Base-by-base conservation (phyloP, 1,140 invertebrate species). In the Gonioctena quinquepunctata region DNA sequence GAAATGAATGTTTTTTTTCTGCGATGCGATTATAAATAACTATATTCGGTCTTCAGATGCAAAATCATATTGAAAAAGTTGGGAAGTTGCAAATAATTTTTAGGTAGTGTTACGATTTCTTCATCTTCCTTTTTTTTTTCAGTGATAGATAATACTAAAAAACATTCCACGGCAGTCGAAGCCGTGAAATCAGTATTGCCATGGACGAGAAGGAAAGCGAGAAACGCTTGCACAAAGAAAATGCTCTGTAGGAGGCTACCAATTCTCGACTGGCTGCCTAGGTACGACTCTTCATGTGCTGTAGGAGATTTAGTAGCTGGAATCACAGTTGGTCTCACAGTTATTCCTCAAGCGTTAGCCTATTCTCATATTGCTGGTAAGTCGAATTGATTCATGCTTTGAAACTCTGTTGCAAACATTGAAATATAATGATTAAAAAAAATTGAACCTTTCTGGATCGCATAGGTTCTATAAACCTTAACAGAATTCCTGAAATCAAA, bases 311-410 rank as follows among this genome's bases (percentile, higher is more conserved):
- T 93, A n/a, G 89, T 95, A 54, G 94, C 94, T 1, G 95, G 95
- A 22, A 83, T 94, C 26, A 93, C 94, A 0, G 94, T 96, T 3
- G 95, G 94, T 0, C 85, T 96, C 8, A 96, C 94, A 3, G 91
- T 93, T 2, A 93, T 93, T 69, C 92, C 92, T 7, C 92, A 93
- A 79, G 91, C 90, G 13, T 82, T 96, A 61, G 94, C 94, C 2
- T 96, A 96, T 82, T 89, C 94, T 7, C 91, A 89, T 73, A 90
- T 96, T 60, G 94, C 94, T 7, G 92, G 92, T 66, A 8, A 62
- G 18, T 26, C n/a, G n/a, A n/a, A n/a, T n/a, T n/a, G n/a, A n/a
- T n/a, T n/a, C n/a, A n/a, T n/a, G n/a, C n/a, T n/a, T n/a, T n/a
- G n/a, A n/a, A n/a, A n/a, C n/a, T n/a, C n/a, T n/a, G n/a, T n/a